Evolutionary conservation across 2,888 invertebrate species (phyloP).

Genomic region (Drosophila aldrichi): DNA sequence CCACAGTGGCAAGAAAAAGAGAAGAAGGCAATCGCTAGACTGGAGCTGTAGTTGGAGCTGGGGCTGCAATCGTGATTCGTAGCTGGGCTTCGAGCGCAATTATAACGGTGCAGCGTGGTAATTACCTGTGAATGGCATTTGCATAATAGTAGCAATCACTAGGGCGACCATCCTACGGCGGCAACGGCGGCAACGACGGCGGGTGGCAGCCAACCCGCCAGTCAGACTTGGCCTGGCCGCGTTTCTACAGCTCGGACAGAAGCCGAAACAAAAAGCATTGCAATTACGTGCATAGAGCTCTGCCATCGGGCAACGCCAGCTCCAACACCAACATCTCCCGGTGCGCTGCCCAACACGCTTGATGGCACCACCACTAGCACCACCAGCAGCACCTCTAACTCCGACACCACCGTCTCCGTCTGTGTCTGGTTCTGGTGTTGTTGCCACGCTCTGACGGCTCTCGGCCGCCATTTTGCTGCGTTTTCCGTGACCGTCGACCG

Average conservation of each 20-base stretch:
- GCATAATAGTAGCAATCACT: slow-evolving; percentile 75
- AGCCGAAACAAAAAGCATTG: slow-evolving; percentile 42
- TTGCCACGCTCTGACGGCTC: slow-evolving; percentile 78
- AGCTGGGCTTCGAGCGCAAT: slow-evolving; percentile 82
- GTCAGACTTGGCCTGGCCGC: slow-evolving; percentile 32
- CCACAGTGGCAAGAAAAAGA: slow-evolving; percentile 23
- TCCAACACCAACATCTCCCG: slow-evolving; percentile 35
- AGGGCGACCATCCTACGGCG: slow-evolving; percentile 32
- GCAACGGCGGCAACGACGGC: neutral
- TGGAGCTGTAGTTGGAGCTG: slow-evolving; percentile 24
- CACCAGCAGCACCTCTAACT: slow-evolving; percentile 17
- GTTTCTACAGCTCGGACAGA: slow-evolving; percentile 58
- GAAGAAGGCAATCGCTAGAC: slow-evolving; percentile 17
- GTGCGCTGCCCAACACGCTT: slow-evolving; percentile 72
- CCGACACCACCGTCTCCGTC: slow-evolving; percentile 27
- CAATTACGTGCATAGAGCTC: slow-evolving; percentile 62
- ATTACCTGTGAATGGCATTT: slow-evolving; percentile 82
- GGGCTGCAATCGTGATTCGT: slow-evolving; percentile 79
- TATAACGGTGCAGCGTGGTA: slow-evolving; percentile 83
- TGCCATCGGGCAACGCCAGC: slow-evolving; percentile 40
- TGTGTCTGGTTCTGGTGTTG: slow-evolving; percentile 45
- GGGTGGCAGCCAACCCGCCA: slow-evolving; percentile 36
- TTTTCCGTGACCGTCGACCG: slow-evolving; percentile 45
- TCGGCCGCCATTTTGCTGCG: slow-evolving; percentile 71
- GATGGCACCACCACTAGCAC: slow-evolving; percentile 65